phyloP scores from a whole-genome alignment of 2,113 vertebrate genomes.

The Ploceus nigricollis region DNA sequence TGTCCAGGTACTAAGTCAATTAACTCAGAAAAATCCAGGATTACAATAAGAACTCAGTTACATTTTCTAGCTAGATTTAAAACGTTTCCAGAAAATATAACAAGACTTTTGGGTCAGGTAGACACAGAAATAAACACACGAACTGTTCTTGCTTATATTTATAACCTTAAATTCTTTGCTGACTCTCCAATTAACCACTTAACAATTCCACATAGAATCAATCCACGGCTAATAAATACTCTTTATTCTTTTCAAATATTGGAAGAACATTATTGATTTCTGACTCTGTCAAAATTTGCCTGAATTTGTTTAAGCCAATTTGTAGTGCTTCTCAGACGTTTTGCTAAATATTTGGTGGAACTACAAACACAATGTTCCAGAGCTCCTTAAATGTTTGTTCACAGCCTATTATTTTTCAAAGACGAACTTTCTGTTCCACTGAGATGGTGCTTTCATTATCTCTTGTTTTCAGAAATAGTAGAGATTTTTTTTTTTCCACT shows the following conservation, averaged over 20 bases:
- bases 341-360: not conserved
- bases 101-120: not conserved
- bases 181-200: not conserved
- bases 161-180: not conserved
- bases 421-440: not conserved
- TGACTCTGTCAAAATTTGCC: not conserved
- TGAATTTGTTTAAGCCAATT: not conserved
- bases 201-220: not conserved
- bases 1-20: not conserved
- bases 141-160: not conserved
- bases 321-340: not conserved
- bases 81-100: not conserved
- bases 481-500: not conserved
- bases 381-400: not conserved
- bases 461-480: not conserved
- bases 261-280: not conserved
- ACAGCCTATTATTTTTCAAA: not conserved
- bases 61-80: not conserved
- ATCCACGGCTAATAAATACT: not conserved
- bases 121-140: not conserved
- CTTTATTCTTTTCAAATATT: not conserved
- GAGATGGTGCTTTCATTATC: not conserved
- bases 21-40: not conserved
- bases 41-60: not conserved
- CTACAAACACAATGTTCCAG: not conserved